Evolutionary conservation across 1,140 invertebrate genomes (phyloP).

Genomic region (Vanessa atalanta): DNA sequence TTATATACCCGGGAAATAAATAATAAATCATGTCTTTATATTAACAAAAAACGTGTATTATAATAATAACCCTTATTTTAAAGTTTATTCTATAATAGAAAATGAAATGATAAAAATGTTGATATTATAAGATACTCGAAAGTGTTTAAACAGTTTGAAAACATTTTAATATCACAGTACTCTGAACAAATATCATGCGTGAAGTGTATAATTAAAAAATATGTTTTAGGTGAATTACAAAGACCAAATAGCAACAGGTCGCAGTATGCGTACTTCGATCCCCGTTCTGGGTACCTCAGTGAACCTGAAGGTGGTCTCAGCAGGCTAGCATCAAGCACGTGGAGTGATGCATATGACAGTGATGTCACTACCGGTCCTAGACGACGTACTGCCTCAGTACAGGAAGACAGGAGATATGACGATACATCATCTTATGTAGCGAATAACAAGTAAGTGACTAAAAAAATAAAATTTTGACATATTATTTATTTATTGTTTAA

Average conservation of each 20-base stretch:
- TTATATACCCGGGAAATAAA: no score
- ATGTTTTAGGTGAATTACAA: slow-evolving; percentile 60
- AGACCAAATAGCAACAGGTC: slow-evolving; percentile 67
- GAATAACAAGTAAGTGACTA: slow-evolving; percentile 70
- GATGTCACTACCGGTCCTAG: slow-evolving; percentile 66
- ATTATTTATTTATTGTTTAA: no score
- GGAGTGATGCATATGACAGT: slow-evolving; percentile 76
- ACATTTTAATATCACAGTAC: no score
- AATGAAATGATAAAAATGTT: no score
- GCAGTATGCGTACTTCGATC: slow-evolving; percentile 80
- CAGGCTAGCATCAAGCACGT: slow-evolving; percentile 56
- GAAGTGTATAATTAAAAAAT: background rate
- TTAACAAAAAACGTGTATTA: no score
- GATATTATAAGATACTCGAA: no score
- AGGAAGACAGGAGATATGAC: slow-evolving; percentile 69
- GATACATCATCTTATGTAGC: slow-evolving; percentile 58
- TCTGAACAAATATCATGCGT: no score
- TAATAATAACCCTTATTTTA: no score
- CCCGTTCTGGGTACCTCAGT: slow-evolving; percentile 76
- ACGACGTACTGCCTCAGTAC: slow-evolving; percentile 72
- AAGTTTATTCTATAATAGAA: no score
- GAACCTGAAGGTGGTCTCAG: slow-evolving; percentile 75
- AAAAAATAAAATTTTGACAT: no score
- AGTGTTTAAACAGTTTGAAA: no score
- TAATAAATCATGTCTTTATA: no score